phyloP scores from a whole-genome alignment of 2,797 vertebrate genomes.

The Clangula hyemalis region DNA sequence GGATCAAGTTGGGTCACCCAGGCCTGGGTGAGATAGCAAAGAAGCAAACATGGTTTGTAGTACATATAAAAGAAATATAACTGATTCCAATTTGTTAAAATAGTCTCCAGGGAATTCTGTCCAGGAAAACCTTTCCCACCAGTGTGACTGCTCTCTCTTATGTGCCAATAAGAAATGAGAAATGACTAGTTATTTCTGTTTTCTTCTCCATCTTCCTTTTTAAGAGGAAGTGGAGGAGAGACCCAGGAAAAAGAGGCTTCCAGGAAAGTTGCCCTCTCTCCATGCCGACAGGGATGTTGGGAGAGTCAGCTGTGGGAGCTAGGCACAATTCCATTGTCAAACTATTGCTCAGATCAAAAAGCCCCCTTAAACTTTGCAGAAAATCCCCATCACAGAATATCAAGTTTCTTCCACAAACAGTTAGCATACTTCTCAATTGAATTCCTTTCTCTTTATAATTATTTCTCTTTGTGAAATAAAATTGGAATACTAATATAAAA shows the following conservation, averaged over 20 bases:
- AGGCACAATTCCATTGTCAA: neutral
- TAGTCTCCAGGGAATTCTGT: neutral
- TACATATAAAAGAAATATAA: neutral
- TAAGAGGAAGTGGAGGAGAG: neutral
- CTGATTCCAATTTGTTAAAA: neutral
- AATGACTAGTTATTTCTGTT: neutral
- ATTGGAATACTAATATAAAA: neutral
- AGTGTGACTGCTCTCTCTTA: neutral
- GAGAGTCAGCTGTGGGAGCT: fast-evolving
- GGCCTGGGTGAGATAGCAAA: neutral
- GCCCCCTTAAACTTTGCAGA: neutral
- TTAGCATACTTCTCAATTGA: neutral
- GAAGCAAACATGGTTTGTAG: neutral
- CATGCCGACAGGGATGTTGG: neutral
- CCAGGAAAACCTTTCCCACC: neutral
- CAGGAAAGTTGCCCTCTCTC: neutral
- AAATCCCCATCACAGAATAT: neutral
- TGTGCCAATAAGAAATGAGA: neutral
- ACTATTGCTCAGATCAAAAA: neutral
- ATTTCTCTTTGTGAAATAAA: neutral
- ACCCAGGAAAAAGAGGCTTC: neutral
- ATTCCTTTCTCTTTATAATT: neutral
- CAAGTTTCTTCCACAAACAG: neutral
- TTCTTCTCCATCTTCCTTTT: neutral
- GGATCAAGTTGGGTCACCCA: neutral